These are phyloP conservation scores for Ctenosaura bakeri DNA, from an alignment of 2,797 vertebrate species.

Conservation along the genomic window DNA sequence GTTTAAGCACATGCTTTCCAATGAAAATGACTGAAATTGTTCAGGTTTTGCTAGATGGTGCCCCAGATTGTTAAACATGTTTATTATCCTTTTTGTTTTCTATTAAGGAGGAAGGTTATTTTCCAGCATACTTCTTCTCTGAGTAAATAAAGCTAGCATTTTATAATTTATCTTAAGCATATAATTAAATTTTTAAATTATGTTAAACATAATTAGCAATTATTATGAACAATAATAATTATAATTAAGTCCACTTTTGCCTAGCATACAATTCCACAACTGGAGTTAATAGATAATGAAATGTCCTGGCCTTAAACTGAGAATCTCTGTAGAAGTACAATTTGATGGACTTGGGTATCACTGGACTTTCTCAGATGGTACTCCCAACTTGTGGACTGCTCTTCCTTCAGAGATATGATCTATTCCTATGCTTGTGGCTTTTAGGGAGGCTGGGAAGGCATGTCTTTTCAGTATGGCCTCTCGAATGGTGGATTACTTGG, in stretches of 20 bases:
- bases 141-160: no score
- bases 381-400: neutral
- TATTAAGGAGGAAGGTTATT: neutral
- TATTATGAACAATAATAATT: no score
- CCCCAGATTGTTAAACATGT: neutral
- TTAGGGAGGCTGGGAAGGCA: neutral
- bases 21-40: neutral
- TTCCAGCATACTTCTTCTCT: conserved; percentile 8
- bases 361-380: neutral
- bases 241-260: neutral
- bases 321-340: neutral
- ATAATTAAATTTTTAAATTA: no score
- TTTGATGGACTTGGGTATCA: neutral
- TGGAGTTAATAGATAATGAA: neutral
- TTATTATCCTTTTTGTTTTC: neutral
- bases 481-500: neutral
- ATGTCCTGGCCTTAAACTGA: neutral
- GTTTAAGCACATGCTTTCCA: neutral
- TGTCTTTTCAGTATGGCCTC: neutral
- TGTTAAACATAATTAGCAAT: no score
- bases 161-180: no score
- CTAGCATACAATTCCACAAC: neutral
- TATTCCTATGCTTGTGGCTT: neutral
- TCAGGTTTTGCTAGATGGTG: neutral
- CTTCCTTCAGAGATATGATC: neutral